A percentile compares a stretch with the other conserved stretches of the same genome.
Evolutionary conservation across 2,113 vertebrate genomes (phyloP).

Genomic region (Larimichthys crocea): DNA sequence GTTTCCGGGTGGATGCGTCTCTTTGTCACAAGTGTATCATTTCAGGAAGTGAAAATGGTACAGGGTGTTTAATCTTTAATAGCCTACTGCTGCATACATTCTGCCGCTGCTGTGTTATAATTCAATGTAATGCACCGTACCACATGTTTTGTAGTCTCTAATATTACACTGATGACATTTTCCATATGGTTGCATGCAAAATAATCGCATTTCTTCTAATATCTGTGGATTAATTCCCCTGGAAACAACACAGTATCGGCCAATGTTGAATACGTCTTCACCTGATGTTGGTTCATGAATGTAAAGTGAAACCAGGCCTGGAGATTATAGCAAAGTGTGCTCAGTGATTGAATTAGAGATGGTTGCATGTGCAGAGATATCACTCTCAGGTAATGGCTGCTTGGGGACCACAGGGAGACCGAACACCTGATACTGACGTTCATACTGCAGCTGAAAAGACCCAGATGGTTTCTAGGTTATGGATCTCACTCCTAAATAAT

Average conservation of each 20-base stretch:
- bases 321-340: conserved; percentile 47
- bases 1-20: conserved; percentile 2
- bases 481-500: neutral
- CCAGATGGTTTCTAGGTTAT: neutral
- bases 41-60: conserved; percentile 23
- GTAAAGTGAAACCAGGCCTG: conserved; percentile 12
- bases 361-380: neutral
- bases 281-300: conserved; percentile 43
- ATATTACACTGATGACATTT: conserved; percentile 22
- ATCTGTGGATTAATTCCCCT: conserved; percentile 6
- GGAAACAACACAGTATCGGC: conserved; percentile 26
- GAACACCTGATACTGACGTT: neutral
- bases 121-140: conserved; percentile 4
- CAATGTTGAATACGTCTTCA: conserved; percentile 20
- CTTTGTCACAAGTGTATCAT: conserved; percentile 17
- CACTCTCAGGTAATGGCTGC: neutral
- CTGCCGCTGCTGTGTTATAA: neutral
- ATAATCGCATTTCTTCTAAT: conserved; percentile 37
- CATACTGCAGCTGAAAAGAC: neutral
- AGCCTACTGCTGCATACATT: neutral
- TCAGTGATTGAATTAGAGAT: conserved; percentile 58
- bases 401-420: neutral
- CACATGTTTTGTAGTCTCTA: conserved; percentile 30
- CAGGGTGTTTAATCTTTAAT: conserved; percentile 45
- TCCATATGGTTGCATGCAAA: conserved; percentile 29